Conservation (phyloP, 2,113 vertebrate species). For the Gymnobelideus leadbeateri region DNA sequence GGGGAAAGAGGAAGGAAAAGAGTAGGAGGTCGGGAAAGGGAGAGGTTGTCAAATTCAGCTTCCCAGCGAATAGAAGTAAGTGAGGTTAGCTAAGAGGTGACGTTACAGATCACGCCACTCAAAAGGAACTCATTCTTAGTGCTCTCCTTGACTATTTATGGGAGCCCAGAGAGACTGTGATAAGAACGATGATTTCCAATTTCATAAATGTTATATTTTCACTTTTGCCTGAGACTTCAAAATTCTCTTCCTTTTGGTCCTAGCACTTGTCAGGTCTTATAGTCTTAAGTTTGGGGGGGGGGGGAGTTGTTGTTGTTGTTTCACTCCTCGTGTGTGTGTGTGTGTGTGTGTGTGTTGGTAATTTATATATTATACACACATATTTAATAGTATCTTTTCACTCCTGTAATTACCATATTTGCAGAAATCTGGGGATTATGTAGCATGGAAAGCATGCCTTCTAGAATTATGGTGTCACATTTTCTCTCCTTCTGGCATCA, state of each 20-base stretch:
- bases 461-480: background rate
- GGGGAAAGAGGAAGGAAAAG: background rate
- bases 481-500: background rate
- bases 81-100: background rate
- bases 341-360: background rate
- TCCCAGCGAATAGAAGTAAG: background rate
- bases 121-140: background rate
- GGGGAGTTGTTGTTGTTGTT: too few relatives aligned
- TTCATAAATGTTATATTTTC: background rate
- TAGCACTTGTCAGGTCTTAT: background rate
- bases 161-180: background rate
- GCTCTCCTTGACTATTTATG: background rate
- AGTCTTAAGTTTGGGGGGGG: background rate
- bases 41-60: background rate
- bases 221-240: background rate
- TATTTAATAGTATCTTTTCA: background rate
- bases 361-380: background rate
- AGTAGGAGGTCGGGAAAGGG: background rate
- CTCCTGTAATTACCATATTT: background rate
- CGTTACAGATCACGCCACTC: background rate
- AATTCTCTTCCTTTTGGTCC: background rate
- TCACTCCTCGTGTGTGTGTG: too few relatives aligned
- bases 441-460: background rate
- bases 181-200: background rate
- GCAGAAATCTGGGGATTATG: background rate